Base-by-base conservation (phyloP, 2,113 vertebrate species). In the Callaeas wilsoni region DNA sequence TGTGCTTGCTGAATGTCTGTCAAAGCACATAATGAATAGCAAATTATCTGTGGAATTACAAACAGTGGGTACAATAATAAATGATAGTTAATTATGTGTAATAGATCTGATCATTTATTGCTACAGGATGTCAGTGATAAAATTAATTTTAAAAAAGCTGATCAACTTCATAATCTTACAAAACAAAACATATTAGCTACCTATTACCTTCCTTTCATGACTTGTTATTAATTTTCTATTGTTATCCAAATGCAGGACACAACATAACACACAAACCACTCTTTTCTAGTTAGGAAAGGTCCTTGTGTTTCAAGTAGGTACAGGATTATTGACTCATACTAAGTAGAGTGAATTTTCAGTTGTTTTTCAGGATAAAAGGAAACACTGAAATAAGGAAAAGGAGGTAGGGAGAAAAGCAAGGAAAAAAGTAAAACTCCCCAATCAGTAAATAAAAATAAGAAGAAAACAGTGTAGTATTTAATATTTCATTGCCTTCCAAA, bases 81-180 rank as follows among this genome's bases (percentile, higher is more conserved):
- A 90, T 93, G 56, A 56, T 69, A 62, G 70, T 60, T 91, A 96
- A 94, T 96, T 87, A 55, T 57, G 63, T 74, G 35, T 82, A 46
- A 91, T 77, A 68, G 80, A 84, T 73, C 90, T 82, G 90, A 67
- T 93, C 67, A 77, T 91, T 93, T 95, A 89, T 94, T 94, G 84
- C 52, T 86, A 55, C 47, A 89, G 76, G 78, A 94, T 90, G 79
- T 90, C 81, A 77, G 87, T 42, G 93, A 76, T 76, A 85, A 95
- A 94, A 96, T 73, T 75, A 16, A 85, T 89, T 95, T 91, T 8
- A 1, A 83, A 91, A 63, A 93, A 87, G 44, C 59, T 71, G 80
- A 89, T 95, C 79, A 89, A 29, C 47, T 65, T 86, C 37, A 59
- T 83, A 83, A 93, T 83, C 63, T 85, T 57, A 49, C 55, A 80